phyloP scores from a whole-genome alignment of 2,888 invertebrate species.

The Petrolisthes manimaculis region DNA sequence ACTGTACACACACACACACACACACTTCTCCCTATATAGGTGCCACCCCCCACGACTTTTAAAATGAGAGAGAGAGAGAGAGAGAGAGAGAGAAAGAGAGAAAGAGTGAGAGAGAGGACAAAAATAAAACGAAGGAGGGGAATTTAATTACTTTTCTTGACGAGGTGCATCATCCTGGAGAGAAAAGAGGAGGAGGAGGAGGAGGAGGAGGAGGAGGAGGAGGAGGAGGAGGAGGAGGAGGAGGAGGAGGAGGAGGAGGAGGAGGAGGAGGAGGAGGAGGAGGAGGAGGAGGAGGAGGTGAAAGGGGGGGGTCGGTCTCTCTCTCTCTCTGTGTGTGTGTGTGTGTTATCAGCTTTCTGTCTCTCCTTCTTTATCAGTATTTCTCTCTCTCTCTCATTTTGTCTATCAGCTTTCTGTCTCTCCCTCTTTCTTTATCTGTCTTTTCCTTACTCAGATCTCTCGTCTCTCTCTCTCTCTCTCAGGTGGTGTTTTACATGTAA shows the following conservation, averaged over 20 bases:
- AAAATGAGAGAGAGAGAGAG: not conserved
- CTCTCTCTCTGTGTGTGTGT: conserved; percentile 3
- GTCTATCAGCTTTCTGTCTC: not conserved
- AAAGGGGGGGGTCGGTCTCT: not conserved
- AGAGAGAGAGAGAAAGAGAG: not conserved
- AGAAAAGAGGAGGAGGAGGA: not conserved
- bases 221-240: not conserved
- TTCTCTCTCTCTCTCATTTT: conserved; percentile 7
- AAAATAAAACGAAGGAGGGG: not conserved
- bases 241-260: not conserved
- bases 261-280: not conserved
- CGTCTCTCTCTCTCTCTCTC: not conserved
- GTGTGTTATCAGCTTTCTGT: not conserved
- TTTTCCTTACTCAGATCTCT: no score
- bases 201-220: not conserved
- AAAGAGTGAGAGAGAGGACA: not conserved
- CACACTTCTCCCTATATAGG: not conserved
- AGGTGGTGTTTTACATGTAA: not conserved
- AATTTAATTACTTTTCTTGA: not conserved
- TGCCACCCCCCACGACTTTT: not conserved
- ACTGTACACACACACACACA: no score
- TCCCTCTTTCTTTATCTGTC: not conserved
- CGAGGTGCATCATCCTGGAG: not conserved
- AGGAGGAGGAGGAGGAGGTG: not conserved
- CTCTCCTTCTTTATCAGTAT: not conserved